phyloP scores from a whole-genome alignment of 1,140 invertebrate genomes.

The Ylistrum balloti region DNA sequence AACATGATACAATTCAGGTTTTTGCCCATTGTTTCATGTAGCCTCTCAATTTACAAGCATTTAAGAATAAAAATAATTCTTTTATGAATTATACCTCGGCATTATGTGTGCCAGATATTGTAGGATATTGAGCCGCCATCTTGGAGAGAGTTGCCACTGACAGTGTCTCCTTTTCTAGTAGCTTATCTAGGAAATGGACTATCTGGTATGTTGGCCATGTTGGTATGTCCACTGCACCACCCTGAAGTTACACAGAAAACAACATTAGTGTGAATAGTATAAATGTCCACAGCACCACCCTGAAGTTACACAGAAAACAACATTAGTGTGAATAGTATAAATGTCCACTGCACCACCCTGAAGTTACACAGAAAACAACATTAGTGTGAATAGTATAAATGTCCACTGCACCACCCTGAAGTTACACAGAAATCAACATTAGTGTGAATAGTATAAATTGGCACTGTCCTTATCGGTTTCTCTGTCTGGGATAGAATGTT shows the following conservation, averaged over 20 bases:
- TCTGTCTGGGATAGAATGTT: too few relatives aligned
- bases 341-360: not conserved
- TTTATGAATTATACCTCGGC: conserved; percentile 61
- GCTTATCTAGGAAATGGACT: conserved; percentile 67
- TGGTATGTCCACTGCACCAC: conserved; percentile 49
- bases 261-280: too few relatives aligned
- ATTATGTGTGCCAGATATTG: conserved; percentile 66
- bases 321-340: too few relatives aligned
- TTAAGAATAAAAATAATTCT: too few relatives aligned
- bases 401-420: not conserved
- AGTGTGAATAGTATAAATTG: too few relatives aligned
- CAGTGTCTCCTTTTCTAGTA: conserved; percentile 59
- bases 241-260: not conserved
- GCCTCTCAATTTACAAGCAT: too few relatives aligned
- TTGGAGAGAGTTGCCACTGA: conserved; percentile 42
- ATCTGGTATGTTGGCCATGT: conserved; percentile 67
- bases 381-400: too few relatives aligned
- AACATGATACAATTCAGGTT: too few relatives aligned
- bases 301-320: not conserved
- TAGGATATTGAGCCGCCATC: conserved; percentile 56
- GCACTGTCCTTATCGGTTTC: too few relatives aligned
- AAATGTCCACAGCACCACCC: not conserved
- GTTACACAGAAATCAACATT: too few relatives aligned
- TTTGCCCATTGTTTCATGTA: too few relatives aligned
- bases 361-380: not conserved